A percentile compares a stretch with the other conserved stretches of the same genome.
Conservation (phyloP, 1,140 invertebrate species). For the Drosophila murphyi region DNA sequence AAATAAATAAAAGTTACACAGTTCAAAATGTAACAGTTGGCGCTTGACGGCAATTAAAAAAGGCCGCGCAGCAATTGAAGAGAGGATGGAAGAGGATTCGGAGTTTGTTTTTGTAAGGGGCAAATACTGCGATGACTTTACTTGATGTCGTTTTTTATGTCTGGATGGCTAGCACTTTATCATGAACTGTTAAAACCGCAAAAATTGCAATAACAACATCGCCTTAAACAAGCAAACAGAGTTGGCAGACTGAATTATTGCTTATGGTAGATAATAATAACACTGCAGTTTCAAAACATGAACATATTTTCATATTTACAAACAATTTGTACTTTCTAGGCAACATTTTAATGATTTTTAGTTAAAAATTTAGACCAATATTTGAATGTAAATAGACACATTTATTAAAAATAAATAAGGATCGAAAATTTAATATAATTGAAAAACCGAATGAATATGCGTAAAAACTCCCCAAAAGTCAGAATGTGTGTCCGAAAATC, state of each 20-base stretch:
- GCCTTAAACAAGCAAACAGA: not conserved
- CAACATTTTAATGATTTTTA: no score
- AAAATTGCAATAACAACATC: constrained; percentile 47
- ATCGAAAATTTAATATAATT: not conserved
- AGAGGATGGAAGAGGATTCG: not conserved
- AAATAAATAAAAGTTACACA: constrained; percentile 77
- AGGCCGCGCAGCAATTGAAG: constrained; percentile 47
- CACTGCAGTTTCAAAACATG: not conserved
- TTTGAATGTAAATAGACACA: not conserved
- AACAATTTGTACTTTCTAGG: no score
- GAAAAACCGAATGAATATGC: constrained; percentile 6
- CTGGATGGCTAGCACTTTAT: constrained; percentile 67
- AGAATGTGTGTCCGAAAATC: not conserved
- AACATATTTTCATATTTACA: not conserved
- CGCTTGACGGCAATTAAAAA: constrained; percentile 74
- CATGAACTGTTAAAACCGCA: constrained; percentile 72
- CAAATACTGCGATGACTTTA: constrained; percentile 22
- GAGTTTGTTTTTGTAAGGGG: constrained; percentile 40
- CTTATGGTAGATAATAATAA: not conserved
- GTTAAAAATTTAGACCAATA: not conserved
- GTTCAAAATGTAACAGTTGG: constrained; percentile 72
- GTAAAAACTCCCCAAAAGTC: constrained; percentile 8
- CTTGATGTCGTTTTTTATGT: constrained; percentile 41
- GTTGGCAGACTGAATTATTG: not conserved
- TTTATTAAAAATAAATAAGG: constrained; percentile 10